Percentiles rank a stretch among this genome's conserved stretches.
Evolutionary conservation across 2,797 vertebrate genomes (phyloP).

Genomic region (Tamandua tetradactyla): DNA sequence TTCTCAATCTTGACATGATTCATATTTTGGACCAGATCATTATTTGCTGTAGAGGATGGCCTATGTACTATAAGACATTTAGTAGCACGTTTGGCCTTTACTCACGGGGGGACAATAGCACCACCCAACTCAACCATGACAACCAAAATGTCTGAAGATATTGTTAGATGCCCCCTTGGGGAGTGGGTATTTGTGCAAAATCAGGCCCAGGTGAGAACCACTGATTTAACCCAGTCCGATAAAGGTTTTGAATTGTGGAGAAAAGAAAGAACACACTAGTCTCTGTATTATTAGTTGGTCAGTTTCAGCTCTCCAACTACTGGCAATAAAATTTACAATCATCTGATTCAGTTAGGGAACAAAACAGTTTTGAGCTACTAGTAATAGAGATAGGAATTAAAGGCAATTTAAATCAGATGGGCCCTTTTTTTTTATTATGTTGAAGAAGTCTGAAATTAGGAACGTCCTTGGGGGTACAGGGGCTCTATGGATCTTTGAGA

Average conservation of each 20-base stretch:
- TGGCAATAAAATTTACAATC: neutral
- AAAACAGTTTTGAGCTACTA: neutral
- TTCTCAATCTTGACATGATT: neutral
- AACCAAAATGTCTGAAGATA: neutral
- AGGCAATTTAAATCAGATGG: neutral
- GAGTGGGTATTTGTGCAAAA: neutral
- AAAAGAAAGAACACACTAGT: neutral
- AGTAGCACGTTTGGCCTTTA: neutral
- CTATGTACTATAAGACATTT: neutral
- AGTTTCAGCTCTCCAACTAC: neutral
- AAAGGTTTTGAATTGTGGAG: neutral
- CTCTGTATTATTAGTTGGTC: neutral
- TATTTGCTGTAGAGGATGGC: neutral
- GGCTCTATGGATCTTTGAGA: fast-evolving
- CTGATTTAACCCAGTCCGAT: neutral
- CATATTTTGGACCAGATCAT: neutral
- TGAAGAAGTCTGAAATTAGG: neutral
- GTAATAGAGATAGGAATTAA: neutral
- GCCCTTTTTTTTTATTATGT: neutral
- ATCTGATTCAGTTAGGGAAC: neutral
- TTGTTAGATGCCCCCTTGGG: neutral
- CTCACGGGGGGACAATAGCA: fast-evolving
- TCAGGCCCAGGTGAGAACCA: neutral
- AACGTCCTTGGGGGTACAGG: neutral
- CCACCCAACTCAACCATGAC: fast-evolving